phyloP scores from a whole-genome alignment of 2,113 vertebrate species.

The Rhinolophus sinicus region DNA sequence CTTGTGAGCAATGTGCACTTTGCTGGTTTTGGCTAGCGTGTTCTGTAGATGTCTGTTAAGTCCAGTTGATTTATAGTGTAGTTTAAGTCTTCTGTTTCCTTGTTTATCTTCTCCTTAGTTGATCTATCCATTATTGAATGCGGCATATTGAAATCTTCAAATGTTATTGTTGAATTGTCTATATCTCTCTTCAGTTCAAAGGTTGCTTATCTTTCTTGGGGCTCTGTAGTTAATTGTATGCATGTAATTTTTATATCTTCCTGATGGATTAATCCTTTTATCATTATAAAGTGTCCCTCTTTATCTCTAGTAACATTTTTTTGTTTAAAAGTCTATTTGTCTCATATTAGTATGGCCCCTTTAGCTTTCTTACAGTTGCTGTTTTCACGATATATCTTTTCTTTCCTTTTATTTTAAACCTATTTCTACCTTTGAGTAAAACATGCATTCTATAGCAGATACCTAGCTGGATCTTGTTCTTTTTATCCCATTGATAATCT shows the following conservation, averaged over 20 bases:
- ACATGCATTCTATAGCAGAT: neutral
- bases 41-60: neutral
- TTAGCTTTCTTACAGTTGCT: neutral
- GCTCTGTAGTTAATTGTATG: neutral
- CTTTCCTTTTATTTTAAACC: neutral
- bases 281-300: neutral
- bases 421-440: neutral
- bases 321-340: slow-evolving; percentile 22
- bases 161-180: neutral
- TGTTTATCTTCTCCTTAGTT: neutral
- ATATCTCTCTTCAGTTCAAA: neutral
- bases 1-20: neutral
- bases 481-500: neutral
- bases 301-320: neutral
- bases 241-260: neutral
- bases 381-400: neutral
- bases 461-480: neutral
- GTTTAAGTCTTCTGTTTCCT: neutral
- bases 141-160: neutral
- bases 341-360: neutral
- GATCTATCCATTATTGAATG: neutral
- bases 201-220: neutral
- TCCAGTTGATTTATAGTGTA: neutral
- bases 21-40: neutral
- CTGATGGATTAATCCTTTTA: neutral